Base-by-base conservation (phyloP, 2,888 invertebrate species). In the Macroteleia sp. region DNA sequence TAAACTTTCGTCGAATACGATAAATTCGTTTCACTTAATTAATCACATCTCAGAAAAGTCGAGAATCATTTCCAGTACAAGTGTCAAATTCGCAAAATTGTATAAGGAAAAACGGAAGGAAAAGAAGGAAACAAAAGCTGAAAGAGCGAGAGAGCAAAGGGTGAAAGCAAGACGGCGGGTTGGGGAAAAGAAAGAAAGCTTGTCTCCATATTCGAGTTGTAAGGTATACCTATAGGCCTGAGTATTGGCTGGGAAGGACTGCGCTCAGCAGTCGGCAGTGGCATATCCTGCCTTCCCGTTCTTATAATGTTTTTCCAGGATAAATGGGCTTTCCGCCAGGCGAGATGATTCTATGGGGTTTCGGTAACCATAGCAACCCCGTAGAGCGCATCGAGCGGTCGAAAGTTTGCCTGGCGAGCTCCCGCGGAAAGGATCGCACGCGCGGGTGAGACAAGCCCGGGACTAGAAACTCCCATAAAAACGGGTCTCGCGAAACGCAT, bases 221-320 rank as follows among this genome's bases (percentile, higher is more conserved):
- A 42, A 56, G 66, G 59, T 59, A 64, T n/a, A n/a, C n/a, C n/a
- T 56, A 62, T 73, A 70, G 75, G 54, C 25, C 36, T 50, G 71
- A 74, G 75, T 77, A 80, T 76, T 79, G 80, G 80, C 74, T 73
- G 77, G 78, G 61, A 59, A 77, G 71, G 70, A 66, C 62, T 44
- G 54, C 30, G 59, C 52, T 62, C 61, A 62, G 57, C 59, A 54
- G 78, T 75, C 67, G 57, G 61, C 73, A 77, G 69, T 57, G 14
- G 39, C 66, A 71, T 79, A 81, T 73, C 61, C 70, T 25, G 70
- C 57, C 61, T 70, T 48, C 77, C 80, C 84, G 83, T 88, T 91
- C 89, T 89, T 90, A 90, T 89, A 90, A 91, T 90, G 90, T 91
- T 90, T 90, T 89, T 90, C 87, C 89, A 90, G 88, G 86, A 91